Base-by-base conservation (phyloP, 2,888 invertebrate genomes). In the Leucophenga maculata region DNA sequence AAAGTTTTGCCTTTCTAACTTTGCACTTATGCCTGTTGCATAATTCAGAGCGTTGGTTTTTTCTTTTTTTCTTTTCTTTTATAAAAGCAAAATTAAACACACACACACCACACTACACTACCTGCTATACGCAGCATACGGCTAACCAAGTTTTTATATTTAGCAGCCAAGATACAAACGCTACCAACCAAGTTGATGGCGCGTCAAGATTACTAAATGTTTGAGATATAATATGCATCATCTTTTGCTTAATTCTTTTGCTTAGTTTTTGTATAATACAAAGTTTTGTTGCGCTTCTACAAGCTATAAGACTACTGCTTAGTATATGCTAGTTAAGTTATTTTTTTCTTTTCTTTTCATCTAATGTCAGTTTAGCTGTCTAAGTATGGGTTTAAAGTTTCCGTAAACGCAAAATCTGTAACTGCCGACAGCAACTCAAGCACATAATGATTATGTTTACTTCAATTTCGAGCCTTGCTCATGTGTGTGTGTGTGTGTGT, bases 11-110 rank as follows among this genome's bases (percentile, higher is more conserved):
- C 22, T 54, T 54, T 18, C 22, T 13, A 54, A 54, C 60, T 64
- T 46, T 68, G 62, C 64, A 83, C 79, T 82, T 80, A 83, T 78
- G 73, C 73, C 82, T 77, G 75, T 73, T 80, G 80, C 82, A 80
- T 80, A 82, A 83, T 80, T 83, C 73, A 80, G 69, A 48, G 18
- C 62, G 26, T 11, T 26, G 11, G 26, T 6, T 26, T 8, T 18
- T 1, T 22, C n/a, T 26, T 8, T 18, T 1, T 22, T 57, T 55
- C 55, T 50, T 13, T 50, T 9, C 50, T 50, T 14, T 8, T n/a
- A 16, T 1, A 57, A 11, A 57, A 9, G 14, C 9, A 57, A n/a
- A 57, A 18, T 57, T 26, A 54, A 26, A 26, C n/a, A 46, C 16
- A 46, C 39, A 64, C 14, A 64, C n/a, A 13, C 14, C 46, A 4